Evolutionary conservation across 2,888 invertebrate species (phyloP).

Genomic region (Chesias legatella): DNA sequence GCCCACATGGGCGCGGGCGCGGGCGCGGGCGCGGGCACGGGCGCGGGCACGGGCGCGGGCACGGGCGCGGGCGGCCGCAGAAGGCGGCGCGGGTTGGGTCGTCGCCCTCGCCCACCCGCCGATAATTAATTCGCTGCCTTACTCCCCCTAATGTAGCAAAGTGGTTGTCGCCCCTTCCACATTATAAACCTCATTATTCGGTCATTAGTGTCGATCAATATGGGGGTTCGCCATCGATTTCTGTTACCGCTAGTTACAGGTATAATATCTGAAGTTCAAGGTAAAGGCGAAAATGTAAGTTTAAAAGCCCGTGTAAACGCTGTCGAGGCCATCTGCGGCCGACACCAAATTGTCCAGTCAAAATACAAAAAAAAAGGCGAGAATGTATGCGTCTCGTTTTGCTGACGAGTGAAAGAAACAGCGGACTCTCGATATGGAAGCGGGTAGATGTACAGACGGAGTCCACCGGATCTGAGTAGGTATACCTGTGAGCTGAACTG

Average conservation of each 20-base stretch:
- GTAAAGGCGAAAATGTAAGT: too few species aligned
- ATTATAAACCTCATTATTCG: slow-evolving; percentile 12
- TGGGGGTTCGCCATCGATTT: background rate
- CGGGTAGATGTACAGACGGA: too few species aligned
- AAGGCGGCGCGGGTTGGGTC: slow-evolving; percentile 22
- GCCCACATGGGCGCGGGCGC: slow-evolving; percentile 2
- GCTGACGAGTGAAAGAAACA: too few species aligned
- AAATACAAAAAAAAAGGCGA: too few species aligned
- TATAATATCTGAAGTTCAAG: background rate
- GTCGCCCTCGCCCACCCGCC: slow-evolving; percentile 2
- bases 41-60: too few species aligned
- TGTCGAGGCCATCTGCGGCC: too few species aligned
- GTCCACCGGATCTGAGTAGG: too few species aligned
- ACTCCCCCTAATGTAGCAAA: slow-evolving; percentile 7
- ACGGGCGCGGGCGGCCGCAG: background rate
- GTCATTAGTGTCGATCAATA: slow-evolving; percentile 1
- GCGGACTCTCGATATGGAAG: too few species aligned
- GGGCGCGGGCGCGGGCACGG: slow-evolving; percentile 4
- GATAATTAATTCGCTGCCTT: slow-evolving; percentile 10
- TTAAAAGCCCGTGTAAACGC: too few species aligned
- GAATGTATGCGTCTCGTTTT: too few species aligned
- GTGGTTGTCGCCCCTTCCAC: slow-evolving; percentile 14
- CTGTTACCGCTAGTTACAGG: background rate
- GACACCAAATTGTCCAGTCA: too few species aligned
- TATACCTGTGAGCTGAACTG: too few species aligned